Conservation (phyloP, 2,113 vertebrate species). For the Myotis davidii region DNA sequence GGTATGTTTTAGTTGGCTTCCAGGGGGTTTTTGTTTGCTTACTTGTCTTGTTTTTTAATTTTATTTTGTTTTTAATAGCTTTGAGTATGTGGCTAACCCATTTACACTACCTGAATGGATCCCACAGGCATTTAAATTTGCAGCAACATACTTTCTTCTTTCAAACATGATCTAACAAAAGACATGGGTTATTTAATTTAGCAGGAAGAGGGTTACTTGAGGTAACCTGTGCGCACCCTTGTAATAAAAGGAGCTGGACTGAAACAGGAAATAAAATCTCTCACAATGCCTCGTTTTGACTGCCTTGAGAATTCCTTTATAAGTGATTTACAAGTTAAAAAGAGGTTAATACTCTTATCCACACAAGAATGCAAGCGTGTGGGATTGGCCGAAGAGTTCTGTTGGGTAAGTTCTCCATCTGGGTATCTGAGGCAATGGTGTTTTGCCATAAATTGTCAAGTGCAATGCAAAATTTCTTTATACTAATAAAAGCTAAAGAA, state of each 20-base stretch:
- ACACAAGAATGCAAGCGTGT: constrained; percentile 30
- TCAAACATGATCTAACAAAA: constrained; percentile 59
- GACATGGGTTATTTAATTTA: constrained; percentile 43
- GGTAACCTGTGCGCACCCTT: not conserved
- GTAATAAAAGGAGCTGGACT: constrained; percentile 42
- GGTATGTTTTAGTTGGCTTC: constrained; percentile 1
- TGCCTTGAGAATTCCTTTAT: constrained; percentile 45
- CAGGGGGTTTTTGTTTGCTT: not conserved
- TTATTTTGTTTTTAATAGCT: constrained; percentile 32
- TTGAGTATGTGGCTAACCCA: constrained; percentile 12
- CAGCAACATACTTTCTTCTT: constrained; percentile 42
- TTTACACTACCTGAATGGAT: constrained; percentile 41
- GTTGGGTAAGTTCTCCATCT: constrained; percentile 26
- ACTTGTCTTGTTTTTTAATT: not conserved
- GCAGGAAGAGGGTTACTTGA: constrained; percentile 32
- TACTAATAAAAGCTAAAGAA: not conserved
- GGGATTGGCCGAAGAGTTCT: constrained; percentile 33
- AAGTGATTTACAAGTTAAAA: constrained; percentile 54
- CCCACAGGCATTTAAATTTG: constrained; percentile 46
- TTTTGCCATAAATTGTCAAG: constrained; percentile 14
- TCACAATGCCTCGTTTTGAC: constrained; percentile 60
- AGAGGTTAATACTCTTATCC: constrained; percentile 61
- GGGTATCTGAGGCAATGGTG: not conserved
- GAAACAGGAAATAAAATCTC: constrained; percentile 61
- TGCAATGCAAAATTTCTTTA: not conserved